A percentile compares a stretch with the other conserved stretches of the same genome.
Evolutionary conservation across 2,797 vertebrate genomes (phyloP).

Genomic region (Sebastes miniatus): DNA sequence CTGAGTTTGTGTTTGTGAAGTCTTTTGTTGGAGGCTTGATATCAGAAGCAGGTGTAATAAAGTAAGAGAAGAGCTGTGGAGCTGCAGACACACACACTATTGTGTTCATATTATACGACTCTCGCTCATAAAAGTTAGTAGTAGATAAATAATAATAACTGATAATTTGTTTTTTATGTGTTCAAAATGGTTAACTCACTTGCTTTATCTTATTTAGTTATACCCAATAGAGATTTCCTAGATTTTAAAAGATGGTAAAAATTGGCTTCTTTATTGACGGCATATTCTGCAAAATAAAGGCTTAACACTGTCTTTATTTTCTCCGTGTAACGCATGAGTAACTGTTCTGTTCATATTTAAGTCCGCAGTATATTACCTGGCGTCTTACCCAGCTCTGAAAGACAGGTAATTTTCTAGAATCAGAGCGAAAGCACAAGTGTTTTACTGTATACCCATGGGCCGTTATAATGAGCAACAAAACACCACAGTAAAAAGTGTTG

Average conservation of each 20-base stretch:
- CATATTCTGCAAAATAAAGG: neutral
- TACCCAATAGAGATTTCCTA: neutral
- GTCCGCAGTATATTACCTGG: neutral
- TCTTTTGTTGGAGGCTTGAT: conserved; percentile 21
- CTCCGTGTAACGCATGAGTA: neutral
- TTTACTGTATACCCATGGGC: neutral
- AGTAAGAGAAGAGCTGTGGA: neutral
- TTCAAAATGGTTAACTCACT: neutral
- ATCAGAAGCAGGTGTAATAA: conserved; percentile 20
- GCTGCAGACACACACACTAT: neutral
- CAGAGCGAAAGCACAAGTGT: neutral
- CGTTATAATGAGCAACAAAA: conserved; percentile 25
- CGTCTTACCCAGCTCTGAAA: neutral
- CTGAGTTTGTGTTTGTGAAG: conserved; percentile 40
- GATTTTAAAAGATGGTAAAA: neutral
- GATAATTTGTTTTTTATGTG: neutral
- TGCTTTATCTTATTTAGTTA: neutral
- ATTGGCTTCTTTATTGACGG: neutral
- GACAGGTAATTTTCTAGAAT: neutral
- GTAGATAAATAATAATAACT: neutral
- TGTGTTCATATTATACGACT: neutral
- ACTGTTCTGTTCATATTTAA: neutral
- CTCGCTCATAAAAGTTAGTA: neutral
- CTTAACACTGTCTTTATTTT: neutral
- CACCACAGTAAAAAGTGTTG: conserved; percentile 14